A percentile compares a stretch with the other conserved stretches of the same genome.
phyloP scores from a whole-genome alignment of 2,113 vertebrate genomes.

The Erythrocercus mccallii region DNA sequence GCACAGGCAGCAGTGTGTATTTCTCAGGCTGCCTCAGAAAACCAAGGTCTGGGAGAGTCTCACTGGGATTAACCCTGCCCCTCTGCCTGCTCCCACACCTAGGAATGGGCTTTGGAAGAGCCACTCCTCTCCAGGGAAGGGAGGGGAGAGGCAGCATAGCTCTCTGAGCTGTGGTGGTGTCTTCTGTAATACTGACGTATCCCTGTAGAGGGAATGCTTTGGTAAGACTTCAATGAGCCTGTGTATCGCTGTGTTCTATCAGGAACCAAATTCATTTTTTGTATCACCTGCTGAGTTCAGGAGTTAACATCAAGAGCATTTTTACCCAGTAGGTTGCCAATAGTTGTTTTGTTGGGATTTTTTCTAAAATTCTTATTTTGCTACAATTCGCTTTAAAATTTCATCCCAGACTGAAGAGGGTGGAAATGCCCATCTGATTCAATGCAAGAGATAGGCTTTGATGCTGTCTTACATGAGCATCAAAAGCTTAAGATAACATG shows the following conservation, averaged over 20 bases:
- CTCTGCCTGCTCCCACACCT: background rate
- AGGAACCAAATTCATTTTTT: background rate
- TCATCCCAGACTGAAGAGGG: background rate
- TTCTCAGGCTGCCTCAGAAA: background rate
- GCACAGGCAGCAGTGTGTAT: fast-evolving
- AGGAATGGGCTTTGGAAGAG: background rate
- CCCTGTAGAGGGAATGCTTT: conserved; percentile 67
- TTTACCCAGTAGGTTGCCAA: background rate
- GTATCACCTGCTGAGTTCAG: background rate
- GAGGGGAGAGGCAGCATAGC: background rate
- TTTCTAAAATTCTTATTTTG: background rate
- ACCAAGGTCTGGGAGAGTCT: background rate
- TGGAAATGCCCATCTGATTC: conserved; percentile 1
- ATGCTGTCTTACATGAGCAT: conserved; percentile 28
- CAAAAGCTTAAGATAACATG: conserved; percentile 37
- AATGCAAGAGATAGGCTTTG: background rate
- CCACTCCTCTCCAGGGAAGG: background rate
- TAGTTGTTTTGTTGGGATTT: background rate
- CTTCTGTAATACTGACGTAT: conserved; percentile 33
- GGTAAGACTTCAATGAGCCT: conserved; percentile 36
- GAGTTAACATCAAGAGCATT: background rate
- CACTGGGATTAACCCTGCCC: background rate
- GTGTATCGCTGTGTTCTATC: background rate
- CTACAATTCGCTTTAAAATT: background rate
- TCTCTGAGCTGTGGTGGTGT: background rate